Conservation (phyloP, 2,797 vertebrate species). For the Gastrophryne carolinensis region DNA sequence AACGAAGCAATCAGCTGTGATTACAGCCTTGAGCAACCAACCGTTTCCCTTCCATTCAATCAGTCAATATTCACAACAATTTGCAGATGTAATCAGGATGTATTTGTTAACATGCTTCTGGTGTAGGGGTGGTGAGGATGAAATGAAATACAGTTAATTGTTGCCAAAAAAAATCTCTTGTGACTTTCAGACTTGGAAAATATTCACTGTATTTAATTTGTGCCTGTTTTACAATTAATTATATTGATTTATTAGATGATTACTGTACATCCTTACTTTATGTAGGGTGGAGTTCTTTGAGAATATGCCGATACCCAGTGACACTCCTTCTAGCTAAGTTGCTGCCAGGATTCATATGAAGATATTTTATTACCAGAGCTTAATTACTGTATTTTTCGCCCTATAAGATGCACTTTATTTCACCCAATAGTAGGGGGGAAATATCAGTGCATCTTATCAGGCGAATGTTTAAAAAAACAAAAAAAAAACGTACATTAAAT, state of each 20-base stretch:
- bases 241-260: not conserved
- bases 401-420: no score
- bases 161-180: not conserved
- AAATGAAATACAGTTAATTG: constrained; percentile 29
- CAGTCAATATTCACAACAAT: constrained; percentile 48
- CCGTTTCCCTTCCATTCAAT: constrained; percentile 47
- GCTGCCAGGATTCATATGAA: not conserved
- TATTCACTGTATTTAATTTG: not conserved
- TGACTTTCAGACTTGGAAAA: not conserved
- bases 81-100: constrained; percentile 47
- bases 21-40: constrained; percentile 36
- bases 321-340: not conserved
- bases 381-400: no score
- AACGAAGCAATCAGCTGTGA: constrained; percentile 48
- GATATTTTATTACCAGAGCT: no score
- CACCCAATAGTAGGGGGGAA: no score
- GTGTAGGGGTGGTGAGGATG: not conserved
- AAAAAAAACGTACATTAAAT: no score
- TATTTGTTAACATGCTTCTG: constrained; percentile 32
- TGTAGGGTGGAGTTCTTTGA: not conserved
- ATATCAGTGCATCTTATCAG: no score
- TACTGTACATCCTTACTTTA: not conserved
- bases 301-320: not conserved
- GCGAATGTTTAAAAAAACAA: no score
- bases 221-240: not conserved